Base-by-base conservation (phyloP, 2,888 invertebrate genomes). In the Brassicogethes aeneus region DNA sequence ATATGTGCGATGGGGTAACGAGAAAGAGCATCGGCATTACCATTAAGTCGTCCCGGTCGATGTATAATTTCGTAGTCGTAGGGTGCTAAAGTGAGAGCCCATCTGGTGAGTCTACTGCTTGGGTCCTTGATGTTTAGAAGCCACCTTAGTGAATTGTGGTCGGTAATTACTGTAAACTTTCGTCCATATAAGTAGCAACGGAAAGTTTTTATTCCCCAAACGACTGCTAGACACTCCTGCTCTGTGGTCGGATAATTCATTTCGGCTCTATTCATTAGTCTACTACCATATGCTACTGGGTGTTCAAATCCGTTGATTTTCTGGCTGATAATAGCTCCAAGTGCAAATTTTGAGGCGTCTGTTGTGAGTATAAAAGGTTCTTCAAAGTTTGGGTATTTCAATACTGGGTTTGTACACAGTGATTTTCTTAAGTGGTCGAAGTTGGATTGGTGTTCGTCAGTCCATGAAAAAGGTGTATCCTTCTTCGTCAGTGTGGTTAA, bases 271-370 rank as follows among this genome's bases (percentile, higher is more conserved):
- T 36, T 41, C 7, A 49, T 34, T 7, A 35, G 14, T 1, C 47
- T 35, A 38, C 40, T 45, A 2, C 35, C 39, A 34, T 42, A 48
- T 1, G 42, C 35, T 3, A 47, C 39, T 2, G 42, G 42, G 3
- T 38, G 14, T 31, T 46, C 46, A 1, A 33, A 14, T 15, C 15
- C 33, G 15, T 32, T 34, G 1, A 34, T 31, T 10, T 34, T 34
- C 15, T 45, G 45, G n/a, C 15, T 16, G 3, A 36, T 8, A 5
- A 36, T 14, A 7, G 36, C 8, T 5, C 52, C 56, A 15, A 52
- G 44, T 3, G 52, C 58, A 38, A 41, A 53, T 17, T 51, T 33
- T 8, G 33, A 33, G 7, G 33, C 5, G 33, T 33, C 33, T 14
- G 33, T 33, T 5, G 33, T 33, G 7, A 33, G 14, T 12, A 14